Conservation (phyloP, 1,140 invertebrate species). For the Aphelenchoides besseyi region DNA sequence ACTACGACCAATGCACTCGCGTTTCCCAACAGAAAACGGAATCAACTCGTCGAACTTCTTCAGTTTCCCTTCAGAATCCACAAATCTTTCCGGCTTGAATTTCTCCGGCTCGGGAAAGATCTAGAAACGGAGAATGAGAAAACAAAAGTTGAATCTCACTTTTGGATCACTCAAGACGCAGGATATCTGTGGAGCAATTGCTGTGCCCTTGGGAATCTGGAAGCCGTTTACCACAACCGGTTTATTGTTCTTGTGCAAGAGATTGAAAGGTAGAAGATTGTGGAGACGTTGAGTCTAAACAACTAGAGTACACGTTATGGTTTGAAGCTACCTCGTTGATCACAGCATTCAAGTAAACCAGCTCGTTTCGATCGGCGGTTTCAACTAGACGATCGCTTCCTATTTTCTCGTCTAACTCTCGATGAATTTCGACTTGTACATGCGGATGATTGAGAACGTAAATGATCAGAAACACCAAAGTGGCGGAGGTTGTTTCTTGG, state of each 20-base stretch:
- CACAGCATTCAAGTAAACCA: slow-evolving; percentile 32
- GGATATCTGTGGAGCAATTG: slow-evolving; percentile 13
- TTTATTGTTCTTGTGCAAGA: background rate
- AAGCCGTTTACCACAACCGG: slow-evolving; percentile 1
- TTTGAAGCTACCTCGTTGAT: slow-evolving; percentile 8
- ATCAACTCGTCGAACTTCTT: slow-evolving; percentile 4
- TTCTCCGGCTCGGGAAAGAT: slow-evolving; percentile 8
- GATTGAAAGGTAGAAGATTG: slow-evolving; percentile 4
- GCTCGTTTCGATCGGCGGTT: background rate
- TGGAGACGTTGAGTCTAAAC: slow-evolving; percentile 1
- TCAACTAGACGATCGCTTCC: slow-evolving; percentile 16
- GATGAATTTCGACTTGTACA: slow-evolving; percentile 24
- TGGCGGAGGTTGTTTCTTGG: slow-evolving; percentile 24
- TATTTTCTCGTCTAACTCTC: slow-evolving; percentile 17
- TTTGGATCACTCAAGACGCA: slow-evolving; percentile 2
- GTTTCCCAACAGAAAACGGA: slow-evolving; percentile 23
- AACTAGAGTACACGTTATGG: background rate
- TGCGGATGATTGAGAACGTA: slow-evolving; percentile 20
- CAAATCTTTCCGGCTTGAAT: slow-evolving; percentile 25
- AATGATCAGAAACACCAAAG: slow-evolving; percentile 18
- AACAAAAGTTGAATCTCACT: background rate
- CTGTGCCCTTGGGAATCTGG: background rate
- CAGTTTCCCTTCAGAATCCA: slow-evolving; percentile 18
- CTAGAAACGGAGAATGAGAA: background rate
- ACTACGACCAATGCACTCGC: slow-evolving; percentile 18